These are phyloP conservation scores for Pristionchus japonicus DNA, from an alignment of 2,888 invertebrate genomes.

Conservation along the genomic window DNA sequence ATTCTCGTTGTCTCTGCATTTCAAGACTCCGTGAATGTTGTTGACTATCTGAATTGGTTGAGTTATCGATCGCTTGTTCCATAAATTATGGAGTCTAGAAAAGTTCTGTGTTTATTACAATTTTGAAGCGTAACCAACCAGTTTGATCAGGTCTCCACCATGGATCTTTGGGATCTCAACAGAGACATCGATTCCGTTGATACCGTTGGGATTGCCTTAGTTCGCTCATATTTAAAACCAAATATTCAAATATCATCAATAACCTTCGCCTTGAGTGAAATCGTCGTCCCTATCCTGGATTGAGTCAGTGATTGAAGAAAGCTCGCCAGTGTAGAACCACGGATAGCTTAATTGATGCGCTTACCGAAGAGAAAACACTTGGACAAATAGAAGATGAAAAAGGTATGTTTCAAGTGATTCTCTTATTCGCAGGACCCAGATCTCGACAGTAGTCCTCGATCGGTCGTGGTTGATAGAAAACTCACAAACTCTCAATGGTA, in stretches of 20 bases:
- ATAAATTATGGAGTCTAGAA: too few relatives aligned
- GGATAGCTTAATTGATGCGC: conserved; percentile 36
- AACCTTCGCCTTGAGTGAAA: conserved; percentile 14
- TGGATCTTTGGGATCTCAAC: conserved; percentile 54
- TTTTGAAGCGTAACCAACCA: not conserved
- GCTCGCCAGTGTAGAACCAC: not conserved
- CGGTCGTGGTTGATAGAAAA: too few relatives aligned
- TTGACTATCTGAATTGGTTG: not conserved
- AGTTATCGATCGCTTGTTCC: too few relatives aligned
- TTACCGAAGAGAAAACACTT: too few relatives aligned
- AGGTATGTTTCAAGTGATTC: too few relatives aligned
- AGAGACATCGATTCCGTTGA: conserved; percentile 56
- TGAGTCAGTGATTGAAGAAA: not conserved
- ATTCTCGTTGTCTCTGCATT: not conserved
- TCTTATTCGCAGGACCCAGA: too few relatives aligned
- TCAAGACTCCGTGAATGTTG: not conserved
- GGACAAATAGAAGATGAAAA: too few relatives aligned
- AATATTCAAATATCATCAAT: too few relatives aligned
- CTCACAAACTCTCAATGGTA: not conserved
- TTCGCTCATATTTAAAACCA: not conserved
- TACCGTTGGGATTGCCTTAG: conserved; percentile 50
- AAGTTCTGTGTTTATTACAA: too few relatives aligned
- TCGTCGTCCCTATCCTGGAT: not conserved
- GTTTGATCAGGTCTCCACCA: conserved; percentile 39
- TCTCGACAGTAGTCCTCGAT: too few relatives aligned